Base-by-base conservation (phyloP, 2,797 vertebrate genomes). In the Neosilurus hyrtlii region DNA sequence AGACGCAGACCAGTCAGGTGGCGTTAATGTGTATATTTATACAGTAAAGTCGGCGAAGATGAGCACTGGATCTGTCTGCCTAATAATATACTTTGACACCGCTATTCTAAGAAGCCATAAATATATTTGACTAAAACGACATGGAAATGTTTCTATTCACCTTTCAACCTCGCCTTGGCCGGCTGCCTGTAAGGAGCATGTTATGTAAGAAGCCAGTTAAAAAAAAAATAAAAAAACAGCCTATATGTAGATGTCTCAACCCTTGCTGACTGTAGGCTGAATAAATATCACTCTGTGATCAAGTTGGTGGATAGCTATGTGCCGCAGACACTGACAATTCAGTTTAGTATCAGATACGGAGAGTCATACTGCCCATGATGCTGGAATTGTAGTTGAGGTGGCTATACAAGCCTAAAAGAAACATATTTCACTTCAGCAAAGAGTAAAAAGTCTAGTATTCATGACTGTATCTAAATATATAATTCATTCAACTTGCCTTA, bases 131-230 rank as follows among this genome's bases (percentile, higher is more conserved):
- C 57, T 62, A 15, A 9, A 76, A 76, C 5, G 8, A 62, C 74
- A 49, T 62, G 59, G 57, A 49, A 76, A 76, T 76, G 20, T 43
- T 76, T 62, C 37, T 15, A 51, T 78, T 78, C 37, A 24, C 37
- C 37, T 78, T 62, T 78, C 51, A 63, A 51, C 75, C n/a, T 51
- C 9, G 18, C 14, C 22, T 63, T 77, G 74, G 74, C 22, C 9
- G n/a, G 35, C 35, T 49, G 74, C 74, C 74, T n/a, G 57, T 43
- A 62, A 77, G 24, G 57, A 77, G 61, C 14, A 18, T 52, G 37
- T 51, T 52, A 16, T 51, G 61, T 51, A 78, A 51, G 75, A n/a
- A 78, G 75, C 10, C 52, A 35, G 70, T 26, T 54, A 43, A 43
- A 43, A 43, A 43, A 4, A 43, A 6, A 12, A 49, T 20, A 0